Conservation (phyloP, 2,797 vertebrate genomes). For the Falco rusticolus region DNA sequence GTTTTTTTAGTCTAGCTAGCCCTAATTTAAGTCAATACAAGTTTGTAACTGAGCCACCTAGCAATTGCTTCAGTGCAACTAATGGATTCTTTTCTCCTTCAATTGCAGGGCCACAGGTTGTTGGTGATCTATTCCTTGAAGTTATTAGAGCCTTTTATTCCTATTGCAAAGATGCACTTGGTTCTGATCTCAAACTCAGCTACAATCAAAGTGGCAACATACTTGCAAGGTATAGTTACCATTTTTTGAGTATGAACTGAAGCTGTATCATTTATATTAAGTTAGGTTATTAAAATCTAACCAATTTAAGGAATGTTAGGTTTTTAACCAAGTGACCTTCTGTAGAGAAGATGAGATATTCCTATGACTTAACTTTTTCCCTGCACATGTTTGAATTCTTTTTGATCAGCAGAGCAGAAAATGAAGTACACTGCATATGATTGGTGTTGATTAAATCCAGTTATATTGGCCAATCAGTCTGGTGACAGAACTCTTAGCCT, state of each 20-base stretch:
- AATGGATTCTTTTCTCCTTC: background rate
- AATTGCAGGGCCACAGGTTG: slow-evolving; percentile 85
- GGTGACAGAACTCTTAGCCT: background rate
- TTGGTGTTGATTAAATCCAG: background rate
- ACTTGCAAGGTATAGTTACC: slow-evolving; percentile 82
- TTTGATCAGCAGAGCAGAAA: background rate
- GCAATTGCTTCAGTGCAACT: background rate
- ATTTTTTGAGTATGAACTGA: background rate
- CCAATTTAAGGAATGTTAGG: background rate
- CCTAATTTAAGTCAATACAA: background rate
- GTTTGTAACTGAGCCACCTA: background rate
- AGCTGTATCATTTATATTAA: background rate
- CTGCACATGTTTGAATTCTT: background rate
- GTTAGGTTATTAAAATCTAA: background rate
- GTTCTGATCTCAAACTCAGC: slow-evolving; percentile 80
- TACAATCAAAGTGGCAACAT: slow-evolving; percentile 84
- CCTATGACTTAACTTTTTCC: background rate
- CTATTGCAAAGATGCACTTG: slow-evolving; percentile 88
- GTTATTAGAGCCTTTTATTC: slow-evolving; percentile 91
- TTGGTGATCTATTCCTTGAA: slow-evolving; percentile 90
- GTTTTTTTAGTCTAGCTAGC: background rate
- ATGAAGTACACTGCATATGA: background rate
- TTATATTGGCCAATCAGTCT: background rate
- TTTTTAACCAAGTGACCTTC: background rate
- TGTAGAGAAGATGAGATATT: background rate